A percentile compares a stretch with the other conserved stretches of the same genome.
Evolutionary conservation across 2,888 invertebrate species (phyloP).

Genomic region (Aphodius granarius): DNA sequence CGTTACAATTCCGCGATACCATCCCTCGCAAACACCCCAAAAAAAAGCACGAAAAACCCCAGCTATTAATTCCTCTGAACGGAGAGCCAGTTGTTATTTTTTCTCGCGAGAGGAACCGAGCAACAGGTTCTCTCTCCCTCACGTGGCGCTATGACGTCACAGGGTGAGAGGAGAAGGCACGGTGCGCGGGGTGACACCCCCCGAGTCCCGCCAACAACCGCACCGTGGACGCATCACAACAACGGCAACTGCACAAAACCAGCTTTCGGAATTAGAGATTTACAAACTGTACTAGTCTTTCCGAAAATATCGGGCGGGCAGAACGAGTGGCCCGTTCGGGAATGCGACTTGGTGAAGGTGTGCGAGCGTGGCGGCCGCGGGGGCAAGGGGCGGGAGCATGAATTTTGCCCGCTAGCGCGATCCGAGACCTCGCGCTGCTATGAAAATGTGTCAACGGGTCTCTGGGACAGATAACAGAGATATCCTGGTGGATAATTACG

Average conservation of each 20-base stretch:
- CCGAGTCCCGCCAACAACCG: neutral
- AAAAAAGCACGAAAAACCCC: slow-evolving; percentile 16
- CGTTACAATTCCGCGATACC: neutral
- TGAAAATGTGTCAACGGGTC: slow-evolving; percentile 8
- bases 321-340: neutral
- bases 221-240: slow-evolving; percentile 26
- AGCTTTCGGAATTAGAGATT: slow-evolving; percentile 50
- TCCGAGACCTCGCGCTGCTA: neutral
- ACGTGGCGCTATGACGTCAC: slow-evolving; percentile 35
- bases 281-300: slow-evolving; percentile 49
- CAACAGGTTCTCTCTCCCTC: slow-evolving; percentile 44
- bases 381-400: neutral
- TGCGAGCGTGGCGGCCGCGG: neutral
- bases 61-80: slow-evolving; percentile 35
- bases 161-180: neutral
- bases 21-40: neutral
- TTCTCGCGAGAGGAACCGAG: slow-evolving; percentile 32
- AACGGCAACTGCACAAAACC: slow-evolving; percentile 50
- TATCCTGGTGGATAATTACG: neutral
- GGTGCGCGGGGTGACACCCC: slow-evolving; percentile 29
- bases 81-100: slow-evolving; percentile 31
- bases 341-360: neutral
- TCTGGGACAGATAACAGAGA: neutral
- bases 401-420: neutral
- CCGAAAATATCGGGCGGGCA: slow-evolving; percentile 33